Evolutionary conservation across 2,113 vertebrate species (phyloP), one percentile per base, ranked within the genome.

Genomic region (Cavia aperea): DNA sequence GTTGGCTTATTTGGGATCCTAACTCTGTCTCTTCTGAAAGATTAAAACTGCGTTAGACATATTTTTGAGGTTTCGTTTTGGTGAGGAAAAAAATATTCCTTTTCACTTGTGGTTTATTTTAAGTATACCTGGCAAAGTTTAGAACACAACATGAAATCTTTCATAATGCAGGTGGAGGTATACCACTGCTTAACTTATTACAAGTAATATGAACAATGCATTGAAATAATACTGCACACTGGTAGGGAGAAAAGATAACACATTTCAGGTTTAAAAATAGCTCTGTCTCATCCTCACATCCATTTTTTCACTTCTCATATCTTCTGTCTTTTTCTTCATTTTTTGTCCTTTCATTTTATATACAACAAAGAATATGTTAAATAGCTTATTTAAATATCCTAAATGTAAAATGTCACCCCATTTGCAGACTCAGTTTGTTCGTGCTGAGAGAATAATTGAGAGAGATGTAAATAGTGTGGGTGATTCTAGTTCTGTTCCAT

Each of bases 341-440:
- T 31, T 85, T 77, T 29, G 26, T 49, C 13, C 60, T 89, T 90
- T 85, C 26, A 78, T 66, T 90, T 83, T 51, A 85, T 66, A 54
- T 18, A 39, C 79, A 58, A 70, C 49, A 70, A 86, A 82, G 31
- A 81, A 46, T 13, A 23, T 83, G 66, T 73, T 86, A n/a, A 82
- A 11, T 46, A 58, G 3, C 63, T 43, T 85, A 63, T 81, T 49
- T 46, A 46, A 75, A 66, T 75, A 51, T 60, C 29, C 31, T 63
- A 33, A 73, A 58, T 92, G 49, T 65, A 26, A 19, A 73, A 81
- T 89, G 43, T 58, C 58, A 63, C 21, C 29, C 33, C 62, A 51
- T 93, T 90, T 82, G 75, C 75, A 83, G 75, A 70, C 88, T 92
- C 43, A 94, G 88, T 94, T 89, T 91, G 33, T 88, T 92, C 49